These are phyloP conservation scores for Melanostoma mellinum DNA, from an alignment of 2,888 invertebrate genomes.

Conservation along the genomic window DNA sequence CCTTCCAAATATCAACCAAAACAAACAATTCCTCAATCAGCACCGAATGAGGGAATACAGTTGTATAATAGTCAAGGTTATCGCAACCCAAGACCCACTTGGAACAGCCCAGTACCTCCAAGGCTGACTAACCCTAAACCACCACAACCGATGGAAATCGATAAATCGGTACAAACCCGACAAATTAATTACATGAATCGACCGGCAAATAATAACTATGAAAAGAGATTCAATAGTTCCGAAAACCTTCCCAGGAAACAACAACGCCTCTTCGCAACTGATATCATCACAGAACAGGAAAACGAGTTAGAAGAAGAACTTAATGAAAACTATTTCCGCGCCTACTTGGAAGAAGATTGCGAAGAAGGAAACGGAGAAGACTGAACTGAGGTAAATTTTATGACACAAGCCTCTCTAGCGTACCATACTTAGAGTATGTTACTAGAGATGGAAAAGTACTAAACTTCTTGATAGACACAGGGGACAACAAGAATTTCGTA, in stretches of 20 bases:
- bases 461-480: slow-evolving; percentile 30
- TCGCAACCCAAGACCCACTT: neutral
- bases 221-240: neutral
- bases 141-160: slow-evolving; percentile 28
- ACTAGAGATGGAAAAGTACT: slow-evolving; percentile 23
- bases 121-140: slow-evolving; percentile 34
- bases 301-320: neutral
- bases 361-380: slow-evolving; percentile 8
- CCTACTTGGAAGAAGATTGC: slow-evolving; percentile 11
- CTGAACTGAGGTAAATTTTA: slow-evolving; percentile 32
- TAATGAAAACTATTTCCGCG: slow-evolving; percentile 8
- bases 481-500: slow-evolving; percentile 7
- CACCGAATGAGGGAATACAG: slow-evolving; percentile 8
- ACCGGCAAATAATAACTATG: slow-evolving; percentile 13
- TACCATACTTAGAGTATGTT: slow-evolving; percentile 29
- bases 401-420: slow-evolving; percentile 40
- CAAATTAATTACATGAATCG: slow-evolving; percentile 43
- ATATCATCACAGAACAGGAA: neutral
- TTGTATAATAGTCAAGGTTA: slow-evolving; percentile 24
- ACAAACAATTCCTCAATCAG: neutral
- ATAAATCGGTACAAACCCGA: slow-evolving; percentile 30
- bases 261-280: slow-evolving; percentile 33
- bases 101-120: neutral
- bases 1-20: neutral
- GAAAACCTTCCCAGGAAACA: slow-evolving; percentile 19